Percentiles rank a stretch among this genome's conserved stretches.
Conservation (phyloP, 2,113 vertebrate species). For the Ciconia boyciana region DNA sequence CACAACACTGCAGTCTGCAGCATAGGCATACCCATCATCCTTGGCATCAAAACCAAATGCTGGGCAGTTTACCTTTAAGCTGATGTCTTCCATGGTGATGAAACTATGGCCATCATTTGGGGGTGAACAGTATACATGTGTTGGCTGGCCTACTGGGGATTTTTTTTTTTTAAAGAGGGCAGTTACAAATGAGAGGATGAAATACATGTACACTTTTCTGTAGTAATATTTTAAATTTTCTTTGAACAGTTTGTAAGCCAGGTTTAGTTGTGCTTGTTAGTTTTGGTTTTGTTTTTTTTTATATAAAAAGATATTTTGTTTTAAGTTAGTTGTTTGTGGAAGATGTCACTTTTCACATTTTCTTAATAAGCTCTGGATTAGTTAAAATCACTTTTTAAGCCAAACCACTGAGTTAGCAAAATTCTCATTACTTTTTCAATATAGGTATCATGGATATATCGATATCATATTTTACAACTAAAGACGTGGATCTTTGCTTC, state of each 20-base stretch:
- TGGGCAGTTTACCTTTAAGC: neutral
- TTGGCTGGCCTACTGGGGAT: neutral
- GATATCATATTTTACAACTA: neutral
- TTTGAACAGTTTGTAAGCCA: constrained; percentile 47
- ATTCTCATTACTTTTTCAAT: neutral
- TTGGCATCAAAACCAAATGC: neutral
- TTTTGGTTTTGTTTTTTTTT: neutral
- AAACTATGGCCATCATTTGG: neutral
- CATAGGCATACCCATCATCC: neutral
- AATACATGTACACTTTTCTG: neutral
- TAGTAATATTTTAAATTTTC: constrained; percentile 38
- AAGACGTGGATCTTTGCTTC: constrained; percentile 1
- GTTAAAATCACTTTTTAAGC: neutral
- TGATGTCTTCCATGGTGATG: neutral
- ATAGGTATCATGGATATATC: neutral
- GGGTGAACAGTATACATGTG: neutral
- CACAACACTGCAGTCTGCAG: neutral
- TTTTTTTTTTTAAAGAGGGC: neutral
- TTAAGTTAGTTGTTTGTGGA: constrained; percentile 39
- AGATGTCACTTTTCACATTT: neutral
- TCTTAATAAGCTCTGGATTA: neutral
- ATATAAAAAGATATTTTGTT: neutral
- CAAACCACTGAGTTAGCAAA: neutral
- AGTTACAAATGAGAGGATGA: neutral
- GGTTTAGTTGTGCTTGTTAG: neutral